Percentiles rank a stretch among this genome's conserved stretches.
Conservation (phyloP, 1,140 invertebrate genomes). For the Lamellibrachia luymesi region DNA sequence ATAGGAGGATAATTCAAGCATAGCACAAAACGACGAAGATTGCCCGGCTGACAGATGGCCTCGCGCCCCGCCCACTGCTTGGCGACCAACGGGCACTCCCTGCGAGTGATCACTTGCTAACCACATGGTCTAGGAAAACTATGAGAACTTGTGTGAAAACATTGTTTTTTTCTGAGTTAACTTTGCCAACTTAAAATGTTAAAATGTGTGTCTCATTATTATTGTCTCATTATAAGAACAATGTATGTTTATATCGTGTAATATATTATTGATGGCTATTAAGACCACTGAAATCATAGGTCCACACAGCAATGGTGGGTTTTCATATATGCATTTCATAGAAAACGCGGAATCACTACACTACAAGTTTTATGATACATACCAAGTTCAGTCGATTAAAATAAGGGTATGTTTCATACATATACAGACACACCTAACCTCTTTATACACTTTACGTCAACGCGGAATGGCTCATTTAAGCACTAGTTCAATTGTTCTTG, state of each 20-base stretch:
- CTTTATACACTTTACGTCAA: neutral
- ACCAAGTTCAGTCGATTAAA: neutral
- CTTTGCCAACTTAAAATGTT: neutral
- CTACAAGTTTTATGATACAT: neutral
- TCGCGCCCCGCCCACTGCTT: neutral
- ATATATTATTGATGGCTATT: too few relatives aligned
- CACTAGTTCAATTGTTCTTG: neutral
- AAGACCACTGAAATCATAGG: too few relatives aligned
- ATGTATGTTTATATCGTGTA: too few relatives aligned
- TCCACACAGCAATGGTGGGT: too few relatives aligned
- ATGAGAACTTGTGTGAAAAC: neutral
- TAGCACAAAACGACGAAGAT: neutral
- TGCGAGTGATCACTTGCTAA: neutral
- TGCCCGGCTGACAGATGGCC: neutral
- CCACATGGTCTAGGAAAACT: neutral
- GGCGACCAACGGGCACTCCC: neutral
- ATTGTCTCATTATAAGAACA: too few relatives aligned
- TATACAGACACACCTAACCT: neutral
- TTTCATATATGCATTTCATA: neutral
- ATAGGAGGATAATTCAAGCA: conserved; percentile 1
- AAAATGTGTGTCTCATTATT: neutral
- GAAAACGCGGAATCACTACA: neutral
- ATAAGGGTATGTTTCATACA: too few relatives aligned
- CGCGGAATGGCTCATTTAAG: neutral
- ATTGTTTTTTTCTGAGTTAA: neutral